Conservation (phyloP, 1,140 invertebrate species). For the Olivierus martensii region DNA sequence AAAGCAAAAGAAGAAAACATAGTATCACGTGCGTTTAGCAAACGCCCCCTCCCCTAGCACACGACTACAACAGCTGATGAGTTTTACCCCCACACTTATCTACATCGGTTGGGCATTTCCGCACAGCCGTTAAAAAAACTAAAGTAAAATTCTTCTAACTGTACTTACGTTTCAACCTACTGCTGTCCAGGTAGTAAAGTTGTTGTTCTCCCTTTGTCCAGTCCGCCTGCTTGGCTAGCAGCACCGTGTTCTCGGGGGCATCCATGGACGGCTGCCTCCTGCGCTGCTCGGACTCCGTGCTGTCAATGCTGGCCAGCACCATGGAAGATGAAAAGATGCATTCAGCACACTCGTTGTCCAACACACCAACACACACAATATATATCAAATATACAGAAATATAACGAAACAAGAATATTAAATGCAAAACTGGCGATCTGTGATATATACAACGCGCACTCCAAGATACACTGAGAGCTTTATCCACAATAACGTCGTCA, state of each 20-base stretch:
- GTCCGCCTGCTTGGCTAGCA: conserved; percentile 27
- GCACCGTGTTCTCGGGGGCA: conserved; percentile 27
- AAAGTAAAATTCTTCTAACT: neutral
- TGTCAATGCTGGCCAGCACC: conserved; percentile 16
- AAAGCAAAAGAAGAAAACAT: conserved; percentile 6
- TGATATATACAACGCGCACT: too few relatives aligned
- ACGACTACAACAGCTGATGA: conserved; percentile 1
- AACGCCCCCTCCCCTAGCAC: neutral
- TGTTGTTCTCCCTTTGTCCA: conserved; percentile 57
- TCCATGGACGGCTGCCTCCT: conserved; percentile 12
- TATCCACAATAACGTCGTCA: too few relatives aligned
- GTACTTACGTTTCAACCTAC: conserved; percentile 51
- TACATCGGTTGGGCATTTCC: neutral
- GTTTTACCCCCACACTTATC: neutral
- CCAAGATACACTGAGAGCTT: too few relatives aligned
- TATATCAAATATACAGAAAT: too few relatives aligned
- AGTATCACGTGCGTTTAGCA: neutral
- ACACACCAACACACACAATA: too few relatives aligned
- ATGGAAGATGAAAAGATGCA: conserved; percentile 8
- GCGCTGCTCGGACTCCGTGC: neutral
- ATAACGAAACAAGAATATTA: too few relatives aligned
- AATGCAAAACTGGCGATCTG: too few relatives aligned
- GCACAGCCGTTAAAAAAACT: neutral
- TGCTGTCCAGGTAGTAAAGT: conserved; percentile 53
- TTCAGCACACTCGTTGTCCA: too few relatives aligned